Base-by-base conservation (phyloP, 2,113 vertebrate genomes). In the Myiopsitta monachus region DNA sequence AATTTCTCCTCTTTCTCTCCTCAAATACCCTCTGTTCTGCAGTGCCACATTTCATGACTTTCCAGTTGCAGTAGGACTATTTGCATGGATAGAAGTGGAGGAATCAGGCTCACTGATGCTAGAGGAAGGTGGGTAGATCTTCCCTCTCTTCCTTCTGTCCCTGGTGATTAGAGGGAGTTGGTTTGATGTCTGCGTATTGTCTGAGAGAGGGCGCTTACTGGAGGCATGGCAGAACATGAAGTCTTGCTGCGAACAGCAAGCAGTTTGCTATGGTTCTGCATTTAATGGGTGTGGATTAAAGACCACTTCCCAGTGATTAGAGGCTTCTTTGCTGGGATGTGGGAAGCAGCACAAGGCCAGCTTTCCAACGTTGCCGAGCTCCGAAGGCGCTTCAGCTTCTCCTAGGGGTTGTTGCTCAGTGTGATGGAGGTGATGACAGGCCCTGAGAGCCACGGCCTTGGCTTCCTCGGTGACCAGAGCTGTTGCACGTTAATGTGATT, bases 81-180 rank as follows among this genome's bases (percentile, higher is more conserved):
- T 92, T 92, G 86, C 76, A 31, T 81, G 92, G 94, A 59, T 91
- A 94, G 68, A 94, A 86, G 87, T 90, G 92, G 91, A 93, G 81
- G 83, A 82, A 61, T 92, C 73, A 61, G 94, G 87, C 69, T 92
- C 67, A 38, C 83, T 92, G 73, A 15, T 94, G 88, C 95, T 94
- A 88, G 86, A 86, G 88, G 92, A 88, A 90, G 88, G 92, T 88
- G 92, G 90, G 88, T 83, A 44, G 91, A 78, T 76, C 85, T 94
- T 61, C 75, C 83, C 81, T 77, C 59, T 91, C 84, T 70, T 91
- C 88, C 93, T 43, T 54, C 70, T 78, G 84, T 78, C 92, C 69
- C 62, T 41, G 0, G 7, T 74, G 70, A 43, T 51, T 15, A 36
- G 74, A 75, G 74, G 82, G 84, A 59, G 39, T 57, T 55, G 61